phyloP scores from a whole-genome alignment of 2,113 vertebrate species.

The Hydrolagus affinis region DNA sequence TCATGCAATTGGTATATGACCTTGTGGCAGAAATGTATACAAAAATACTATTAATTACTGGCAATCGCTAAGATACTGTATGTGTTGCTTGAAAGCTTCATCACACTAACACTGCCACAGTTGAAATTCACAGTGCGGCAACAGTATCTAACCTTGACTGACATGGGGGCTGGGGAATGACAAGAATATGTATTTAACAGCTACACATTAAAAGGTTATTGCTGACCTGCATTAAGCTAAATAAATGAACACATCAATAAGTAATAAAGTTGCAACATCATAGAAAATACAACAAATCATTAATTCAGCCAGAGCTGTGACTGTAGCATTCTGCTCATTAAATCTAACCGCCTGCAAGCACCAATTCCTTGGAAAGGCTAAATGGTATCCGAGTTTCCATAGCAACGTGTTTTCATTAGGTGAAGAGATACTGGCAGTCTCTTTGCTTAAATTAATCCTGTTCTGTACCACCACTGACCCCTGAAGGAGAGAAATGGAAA shows the following conservation, averaged over 20 bases:
- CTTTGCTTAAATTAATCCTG: constrained; percentile 1
- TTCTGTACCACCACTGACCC: background rate
- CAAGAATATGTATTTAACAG: background rate
- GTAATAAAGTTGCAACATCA: no score
- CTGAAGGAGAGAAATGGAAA: constrained; percentile 5
- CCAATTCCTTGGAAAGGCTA: constrained; percentile 39
- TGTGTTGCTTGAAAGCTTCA: no score
- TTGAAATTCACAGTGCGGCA: background rate
- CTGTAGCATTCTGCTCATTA: constrained; percentile 38
- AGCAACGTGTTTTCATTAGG: constrained; percentile 38
- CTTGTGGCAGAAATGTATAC: background rate
- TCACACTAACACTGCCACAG: background rate
- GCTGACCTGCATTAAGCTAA: background rate
- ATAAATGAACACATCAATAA: background rate
- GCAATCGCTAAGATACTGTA: background rate
- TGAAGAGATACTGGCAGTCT: background rate
- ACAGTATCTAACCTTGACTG: no score
- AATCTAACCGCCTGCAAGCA: constrained; percentile 41
- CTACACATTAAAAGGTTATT: background rate
- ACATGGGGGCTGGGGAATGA: background rate
- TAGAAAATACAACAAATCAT: background rate
- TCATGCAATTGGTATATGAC: background rate
- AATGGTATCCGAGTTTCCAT: constrained; percentile 50
- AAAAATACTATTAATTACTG: background rate
- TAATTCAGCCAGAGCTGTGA: constrained; percentile 28